Evolutionary conservation across 2,797 vertebrate genomes (phyloP), one percentile per base, ranked within the genome.

Genomic region (Melopsittacus undulatus): DNA sequence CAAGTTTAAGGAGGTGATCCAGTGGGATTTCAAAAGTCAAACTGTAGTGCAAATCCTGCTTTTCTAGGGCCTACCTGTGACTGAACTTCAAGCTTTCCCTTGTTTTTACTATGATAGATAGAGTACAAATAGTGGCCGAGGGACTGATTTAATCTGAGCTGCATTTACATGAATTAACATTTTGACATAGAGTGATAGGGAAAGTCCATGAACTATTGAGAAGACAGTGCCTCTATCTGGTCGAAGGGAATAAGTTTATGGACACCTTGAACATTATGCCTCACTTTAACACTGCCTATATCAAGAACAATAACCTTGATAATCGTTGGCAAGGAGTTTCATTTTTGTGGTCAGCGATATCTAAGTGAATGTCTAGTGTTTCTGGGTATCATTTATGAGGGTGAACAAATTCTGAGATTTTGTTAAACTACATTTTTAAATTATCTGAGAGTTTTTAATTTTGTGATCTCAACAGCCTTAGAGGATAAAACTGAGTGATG

Each of bases 261-360:
- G 5, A 3, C 62, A 15, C 20, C 48, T 82, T 36, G 32, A 48
- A 72, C 9, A 22, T 8, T 45, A 36, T 26, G 40, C 8, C 30
- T 42, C 6, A 40, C 46, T 87, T 82, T 52, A 90, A 11, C 11
- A 26, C 4, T 75, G 21, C 8, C 24, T 90, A 1, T 45, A 8
- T 42, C n/a, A 54, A n/a, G 32, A 68, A 63, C 23, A 54, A 61
- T 56, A 26, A 10, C 13, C 10, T 29, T 64, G 40, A 61, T 85
- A 64, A 64, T 40, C 0, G 0, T 26, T 78, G 26, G 6, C 10
- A 36, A 46, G 46, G 17, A 70, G 14, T 49, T 84, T 54, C 0
- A 13, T 51, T 85, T 89, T 45, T 49, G 21, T 49, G 17, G 6
- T 42, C 32, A 46, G 14, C 83, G 48, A 45, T 63, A 48, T 12